Evolutionary conservation across 2,113 vertebrate species (phyloP).

Genomic region (Ifrita kowaldi): DNA sequence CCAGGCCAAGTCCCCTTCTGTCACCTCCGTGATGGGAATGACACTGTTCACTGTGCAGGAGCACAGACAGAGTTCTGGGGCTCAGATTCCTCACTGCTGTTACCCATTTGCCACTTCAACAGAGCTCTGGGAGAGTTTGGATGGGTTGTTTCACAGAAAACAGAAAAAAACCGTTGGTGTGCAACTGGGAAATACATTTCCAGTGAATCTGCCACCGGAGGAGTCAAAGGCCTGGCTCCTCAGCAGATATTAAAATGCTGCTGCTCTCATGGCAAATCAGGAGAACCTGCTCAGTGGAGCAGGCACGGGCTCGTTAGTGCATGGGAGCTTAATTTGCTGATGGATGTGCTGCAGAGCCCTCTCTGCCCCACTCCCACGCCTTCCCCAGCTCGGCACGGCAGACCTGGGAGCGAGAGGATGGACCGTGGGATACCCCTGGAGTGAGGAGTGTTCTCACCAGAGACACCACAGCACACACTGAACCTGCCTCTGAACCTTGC

Average conservation of each 20-base stretch:
- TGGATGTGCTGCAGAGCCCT: not conserved
- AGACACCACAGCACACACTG: not conserved
- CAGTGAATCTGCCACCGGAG: not conserved
- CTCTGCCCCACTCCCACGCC: fast-evolving
- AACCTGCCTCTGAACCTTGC: not conserved
- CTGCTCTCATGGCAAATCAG: not conserved
- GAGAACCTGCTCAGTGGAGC: not conserved
- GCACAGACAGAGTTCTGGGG: not conserved
- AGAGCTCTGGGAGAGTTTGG: not conserved
- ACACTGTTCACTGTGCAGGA: fast-evolving
- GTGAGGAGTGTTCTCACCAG: not conserved
- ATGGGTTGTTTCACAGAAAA: not conserved
- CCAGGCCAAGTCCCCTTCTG: not conserved
- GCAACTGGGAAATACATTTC: not conserved
- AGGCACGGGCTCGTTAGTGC: not conserved
- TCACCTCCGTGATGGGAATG: not conserved
- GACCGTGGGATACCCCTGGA: not conserved
- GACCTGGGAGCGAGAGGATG: not conserved
- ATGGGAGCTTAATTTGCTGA: not conserved
- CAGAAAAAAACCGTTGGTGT: not conserved
- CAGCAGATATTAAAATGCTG: not conserved
- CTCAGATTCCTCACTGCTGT: not conserved
- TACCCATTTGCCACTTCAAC: fast-evolving
- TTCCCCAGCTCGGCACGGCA: not conserved
- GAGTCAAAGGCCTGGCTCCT: not conserved